phyloP scores from a whole-genome alignment of 2,113 vertebrate genomes.

The Macroglossus sobrinus region DNA sequence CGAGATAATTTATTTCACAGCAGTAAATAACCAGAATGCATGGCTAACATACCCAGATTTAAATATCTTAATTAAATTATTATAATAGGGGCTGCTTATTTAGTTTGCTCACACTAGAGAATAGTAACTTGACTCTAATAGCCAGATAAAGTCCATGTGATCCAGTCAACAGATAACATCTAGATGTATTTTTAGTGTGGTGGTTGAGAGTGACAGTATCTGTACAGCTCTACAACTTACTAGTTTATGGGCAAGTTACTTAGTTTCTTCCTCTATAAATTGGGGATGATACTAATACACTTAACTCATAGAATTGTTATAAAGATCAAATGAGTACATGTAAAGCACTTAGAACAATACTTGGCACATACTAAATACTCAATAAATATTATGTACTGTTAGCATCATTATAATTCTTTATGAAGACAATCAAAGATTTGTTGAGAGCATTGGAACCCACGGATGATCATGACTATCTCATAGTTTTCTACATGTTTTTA shows the following conservation, averaged over 20 bases:
- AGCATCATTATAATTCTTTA: not conserved
- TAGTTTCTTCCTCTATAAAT: not conserved
- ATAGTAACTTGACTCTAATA: not conserved
- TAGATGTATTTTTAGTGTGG: not conserved
- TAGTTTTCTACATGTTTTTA: conserved; percentile 1
- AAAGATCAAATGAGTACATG: not conserved
- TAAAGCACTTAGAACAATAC: not conserved
- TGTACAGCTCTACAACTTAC: not conserved
- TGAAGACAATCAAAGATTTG: not conserved
- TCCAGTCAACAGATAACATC: not conserved
- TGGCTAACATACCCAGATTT: not conserved
- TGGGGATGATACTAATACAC: not conserved
- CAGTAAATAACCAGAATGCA: not conserved
- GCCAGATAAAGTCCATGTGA: not conserved
- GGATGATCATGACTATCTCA: not conserved
- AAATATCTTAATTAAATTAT: not conserved
- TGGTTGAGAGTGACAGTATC: not conserved
- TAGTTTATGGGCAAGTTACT: not conserved
- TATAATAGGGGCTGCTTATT: not conserved
- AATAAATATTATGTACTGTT: not conserved
- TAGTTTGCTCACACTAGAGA: not conserved
- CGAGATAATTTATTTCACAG: not conserved
- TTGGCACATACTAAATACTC: not conserved
- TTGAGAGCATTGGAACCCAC: not conserved
- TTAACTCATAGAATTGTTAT: not conserved